Conservation (phyloP, 2,888 invertebrate species). For the Diarsia rubi region DNA sequence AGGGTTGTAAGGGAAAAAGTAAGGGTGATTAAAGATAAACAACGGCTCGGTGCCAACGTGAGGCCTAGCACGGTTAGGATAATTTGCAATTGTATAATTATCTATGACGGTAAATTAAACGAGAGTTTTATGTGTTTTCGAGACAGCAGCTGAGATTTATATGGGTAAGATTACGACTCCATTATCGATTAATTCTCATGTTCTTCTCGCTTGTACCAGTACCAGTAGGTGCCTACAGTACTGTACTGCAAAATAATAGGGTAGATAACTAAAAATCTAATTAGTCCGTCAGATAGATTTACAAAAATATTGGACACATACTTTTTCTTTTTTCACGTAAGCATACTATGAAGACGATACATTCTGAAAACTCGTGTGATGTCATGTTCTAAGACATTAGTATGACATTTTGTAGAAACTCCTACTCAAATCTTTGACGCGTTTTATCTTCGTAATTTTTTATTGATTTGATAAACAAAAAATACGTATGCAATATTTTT, state of each 20-base stretch:
- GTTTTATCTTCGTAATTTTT: too few species aligned
- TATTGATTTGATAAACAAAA: too few species aligned
- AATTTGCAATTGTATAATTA: slow-evolving; percentile 88
- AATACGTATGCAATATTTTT: too few species aligned
- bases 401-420: too few species aligned
- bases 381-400: too few species aligned
- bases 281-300: too few species aligned
- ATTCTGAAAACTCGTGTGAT: too few species aligned
- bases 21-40: slow-evolving; percentile 90
- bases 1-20: slow-evolving; percentile 84
- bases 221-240: neutral
- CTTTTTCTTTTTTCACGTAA: too few species aligned
- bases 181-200: slow-evolving; percentile 43
- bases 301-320: too few species aligned
- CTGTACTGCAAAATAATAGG: neutral
- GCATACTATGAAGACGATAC: too few species aligned
- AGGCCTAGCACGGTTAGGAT: slow-evolving; percentile 76
- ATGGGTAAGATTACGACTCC: slow-evolving; percentile 36
- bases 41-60: slow-evolving; percentile 79
- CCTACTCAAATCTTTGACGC: too few species aligned
- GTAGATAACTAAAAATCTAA: too few species aligned
- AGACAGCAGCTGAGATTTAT: slow-evolving; percentile 74
- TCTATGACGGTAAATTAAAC: slow-evolving; percentile 82
- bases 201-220: slow-evolving; percentile 8
- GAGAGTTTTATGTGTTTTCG: slow-evolving; percentile 76